phyloP scores from a whole-genome alignment of 2,113 vertebrate genomes.

The Sander lucioperca region DNA sequence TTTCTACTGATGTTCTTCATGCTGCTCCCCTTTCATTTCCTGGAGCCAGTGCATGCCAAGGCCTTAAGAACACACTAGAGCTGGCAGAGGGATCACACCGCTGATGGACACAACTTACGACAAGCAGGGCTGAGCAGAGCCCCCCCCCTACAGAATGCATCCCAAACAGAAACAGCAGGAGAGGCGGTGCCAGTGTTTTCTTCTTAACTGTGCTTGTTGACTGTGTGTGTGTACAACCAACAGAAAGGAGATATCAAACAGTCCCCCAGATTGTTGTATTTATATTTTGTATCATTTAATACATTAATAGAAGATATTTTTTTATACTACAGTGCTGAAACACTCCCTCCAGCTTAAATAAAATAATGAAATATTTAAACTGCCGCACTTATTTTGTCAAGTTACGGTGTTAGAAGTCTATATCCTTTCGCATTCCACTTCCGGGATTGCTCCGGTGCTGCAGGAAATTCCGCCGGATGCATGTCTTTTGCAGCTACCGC shows the following conservation, averaged over 20 bases:
- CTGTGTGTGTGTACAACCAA: slow-evolving; percentile 5
- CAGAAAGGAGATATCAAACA: not conserved
- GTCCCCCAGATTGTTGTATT: not conserved
- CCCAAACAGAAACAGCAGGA: slow-evolving; percentile 41
- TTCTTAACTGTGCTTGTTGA: not conserved
- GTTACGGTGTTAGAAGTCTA: not conserved
- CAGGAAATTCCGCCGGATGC: too few relatives aligned
- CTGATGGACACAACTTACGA: slow-evolving; percentile 48
- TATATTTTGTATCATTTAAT: slow-evolving; percentile 6
- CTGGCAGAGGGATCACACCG: slow-evolving; percentile 39
- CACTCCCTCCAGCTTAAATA: not conserved
- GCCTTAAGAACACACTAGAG: slow-evolving; percentile 80
- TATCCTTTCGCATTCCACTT: too few relatives aligned
- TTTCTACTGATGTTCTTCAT: slow-evolving; percentile 88
- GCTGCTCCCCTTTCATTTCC: slow-evolving; percentile 87
- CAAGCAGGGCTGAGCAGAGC: slow-evolving; percentile 38
- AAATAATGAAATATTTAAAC: not conserved
- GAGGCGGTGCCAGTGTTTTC: slow-evolving; percentile 5
- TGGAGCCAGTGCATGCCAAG: slow-evolving; percentile 91
- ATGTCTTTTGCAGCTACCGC: too few relatives aligned
- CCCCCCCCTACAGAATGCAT: not conserved
- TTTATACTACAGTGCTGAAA: not conserved
- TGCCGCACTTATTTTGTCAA: not conserved
- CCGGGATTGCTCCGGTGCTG: too few relatives aligned
- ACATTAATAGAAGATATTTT: not conserved